A percentile compares a stretch with the other conserved stretches of the same genome.
Conservation (phyloP, 2,797 vertebrate species). For the Falco cherrug region DNA sequence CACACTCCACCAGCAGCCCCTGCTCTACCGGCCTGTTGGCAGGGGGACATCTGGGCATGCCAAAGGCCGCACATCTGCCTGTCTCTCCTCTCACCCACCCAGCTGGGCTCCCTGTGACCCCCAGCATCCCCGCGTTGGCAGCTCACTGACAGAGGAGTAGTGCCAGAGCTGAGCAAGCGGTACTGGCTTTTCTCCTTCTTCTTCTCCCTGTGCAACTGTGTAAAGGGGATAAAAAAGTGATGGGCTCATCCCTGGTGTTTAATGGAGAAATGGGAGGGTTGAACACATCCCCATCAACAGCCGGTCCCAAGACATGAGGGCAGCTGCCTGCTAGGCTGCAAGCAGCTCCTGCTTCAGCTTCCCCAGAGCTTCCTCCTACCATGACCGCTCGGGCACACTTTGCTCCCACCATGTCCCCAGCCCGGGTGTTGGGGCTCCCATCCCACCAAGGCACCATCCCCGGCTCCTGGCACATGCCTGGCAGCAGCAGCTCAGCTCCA, state of each 20-base stretch:
- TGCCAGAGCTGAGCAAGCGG: background rate
- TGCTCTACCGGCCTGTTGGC: accelerated
- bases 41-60: no score
- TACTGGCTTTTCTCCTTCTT: background rate
- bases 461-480: accelerated
- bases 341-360: background rate
- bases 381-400: accelerated
- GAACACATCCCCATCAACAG: background rate
- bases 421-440: accelerated
- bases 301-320: background rate
- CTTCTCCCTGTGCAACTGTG: background rate
- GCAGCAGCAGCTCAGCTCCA: accelerated
- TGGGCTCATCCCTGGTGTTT: no score
- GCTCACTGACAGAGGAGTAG: background rate
- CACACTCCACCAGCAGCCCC: background rate
- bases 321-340: background rate
- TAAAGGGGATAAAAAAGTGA: background rate
- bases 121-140: background rate
- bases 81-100: accelerated
- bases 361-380: background rate
- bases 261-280: background rate
- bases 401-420: background rate
- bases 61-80: no score
- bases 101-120: accelerated
- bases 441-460: accelerated